Evolutionary conservation across 2,113 vertebrate species (phyloP), one percentile per base, ranked within the genome.

Genomic region (Oreochromis spilurus): DNA sequence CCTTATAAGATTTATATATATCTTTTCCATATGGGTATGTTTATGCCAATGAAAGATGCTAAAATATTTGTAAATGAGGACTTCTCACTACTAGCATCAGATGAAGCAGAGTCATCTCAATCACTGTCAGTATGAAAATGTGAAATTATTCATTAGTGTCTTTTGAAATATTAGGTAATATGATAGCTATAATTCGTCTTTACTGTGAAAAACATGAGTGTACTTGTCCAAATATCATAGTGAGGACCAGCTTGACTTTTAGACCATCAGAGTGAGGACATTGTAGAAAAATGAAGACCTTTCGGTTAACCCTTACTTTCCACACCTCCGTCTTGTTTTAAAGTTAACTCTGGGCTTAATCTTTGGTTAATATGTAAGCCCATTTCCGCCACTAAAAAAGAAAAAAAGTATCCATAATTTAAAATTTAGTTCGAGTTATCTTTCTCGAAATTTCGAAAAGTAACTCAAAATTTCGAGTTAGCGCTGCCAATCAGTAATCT

Each of bases 301-400:
- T 38, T 38, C 24, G 4, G 62, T 21, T 38, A 67, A 38, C 11
- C 62, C 62, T 67, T 67, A 40, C 62, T 8, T 70, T 40, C n/a
- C n/a, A 40, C 36, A 2, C 4, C 9, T n/a, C 36, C 7, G 0
- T 6, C 1, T 72, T 9, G 13, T 45, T 72, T 26, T 26, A 72
- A 45, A 1, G 38, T 45, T 72, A 72, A 4, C 67, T 9, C 21
- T 43, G 3, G 8, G 67, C 5, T 26, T 14, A 72, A 0, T 45
- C 2, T 72, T 16, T 45, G 9, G 5, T 60, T 17, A 60, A 58
- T 58, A 58, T 58, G 3, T 29, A 58, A 58, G 7, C 24, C 0
- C 29, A 24, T 58, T 58, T 58, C 29, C 2, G 7, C 24, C 24
- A 29, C 55, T 58, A 58, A 58, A 58, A 58, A 1, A 13, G 16